A percentile compares a stretch with the other conserved stretches of the same genome.
Conservation (phyloP, 2,797 vertebrate genomes). For the Gallinago solitaria region DNA sequence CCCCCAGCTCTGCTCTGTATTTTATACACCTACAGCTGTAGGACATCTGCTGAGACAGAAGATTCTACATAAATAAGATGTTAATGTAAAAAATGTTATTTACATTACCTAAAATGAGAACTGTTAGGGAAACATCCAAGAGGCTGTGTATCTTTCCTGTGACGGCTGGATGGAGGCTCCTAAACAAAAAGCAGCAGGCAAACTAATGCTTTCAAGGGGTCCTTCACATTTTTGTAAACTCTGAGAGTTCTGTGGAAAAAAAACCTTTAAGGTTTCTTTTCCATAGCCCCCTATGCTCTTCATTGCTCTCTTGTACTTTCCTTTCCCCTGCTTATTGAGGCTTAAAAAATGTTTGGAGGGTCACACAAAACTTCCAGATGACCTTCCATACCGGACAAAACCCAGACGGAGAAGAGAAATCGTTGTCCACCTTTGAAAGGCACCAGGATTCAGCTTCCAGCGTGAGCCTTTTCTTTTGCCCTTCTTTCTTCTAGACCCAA, state of each 20-base stretch:
- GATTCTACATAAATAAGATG: slow-evolving; percentile 61
- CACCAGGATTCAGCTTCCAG: neutral
- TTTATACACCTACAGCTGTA: slow-evolving; percentile 61
- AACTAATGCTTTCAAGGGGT: neutral
- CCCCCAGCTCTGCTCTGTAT: neutral
- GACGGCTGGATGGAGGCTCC: neutral
- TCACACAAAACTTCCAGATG: neutral
- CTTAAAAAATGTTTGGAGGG: neutral
- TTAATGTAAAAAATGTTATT: slow-evolving; percentile 68
- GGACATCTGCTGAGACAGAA: slow-evolving; percentile 60
- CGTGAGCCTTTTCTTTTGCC: neutral
- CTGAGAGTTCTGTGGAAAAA: neutral
- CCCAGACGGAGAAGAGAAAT: neutral
- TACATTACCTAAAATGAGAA: slow-evolving; percentile 58
- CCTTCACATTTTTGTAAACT: neutral
- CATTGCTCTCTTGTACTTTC: neutral
- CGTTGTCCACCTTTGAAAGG: neutral
- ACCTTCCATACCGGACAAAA: neutral
- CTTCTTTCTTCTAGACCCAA: neutral
- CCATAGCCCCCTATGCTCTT: neutral
- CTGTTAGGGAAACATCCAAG: slow-evolving; percentile 26
- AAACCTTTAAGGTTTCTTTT: neutral
- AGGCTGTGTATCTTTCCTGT: slow-evolving; percentile 47
- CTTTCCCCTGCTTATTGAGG: neutral
- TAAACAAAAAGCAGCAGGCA: slow-evolving; percentile 59